Percentiles rank a stretch among this genome's conserved stretches.
Conservation (phyloP, 2,888 invertebrate genomes). For the Hanleya hanleyi region DNA sequence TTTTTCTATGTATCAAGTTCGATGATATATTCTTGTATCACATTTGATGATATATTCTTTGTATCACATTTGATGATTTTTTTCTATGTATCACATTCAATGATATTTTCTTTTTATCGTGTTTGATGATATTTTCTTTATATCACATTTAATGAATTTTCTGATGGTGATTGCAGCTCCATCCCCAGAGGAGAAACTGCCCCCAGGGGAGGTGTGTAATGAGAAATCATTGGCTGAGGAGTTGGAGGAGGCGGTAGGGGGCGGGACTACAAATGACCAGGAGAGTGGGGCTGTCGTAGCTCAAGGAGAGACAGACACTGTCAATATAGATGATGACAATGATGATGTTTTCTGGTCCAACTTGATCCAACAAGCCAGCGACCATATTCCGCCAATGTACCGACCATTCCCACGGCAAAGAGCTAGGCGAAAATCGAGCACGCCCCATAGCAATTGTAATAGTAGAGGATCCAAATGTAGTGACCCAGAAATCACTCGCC, state of each 20-base stretch:
- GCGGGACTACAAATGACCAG: not conserved
- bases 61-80: no score
- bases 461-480: no score
- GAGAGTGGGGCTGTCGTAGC: not conserved
- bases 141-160: no score
- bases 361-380: not conserved
- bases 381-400: not conserved
- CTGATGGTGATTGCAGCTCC: not conserved
- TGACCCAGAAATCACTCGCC: no score
- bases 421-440: not conserved
- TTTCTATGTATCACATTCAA: no score
- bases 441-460: not conserved
- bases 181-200: not conserved
- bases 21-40: no score
- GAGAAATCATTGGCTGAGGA: conserved; percentile 57
- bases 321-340: conserved; percentile 33
- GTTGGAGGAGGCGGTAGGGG: conserved; percentile 49
- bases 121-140: no score
- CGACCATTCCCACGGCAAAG: not conserved
- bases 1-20: no score
- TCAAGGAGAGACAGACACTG: conserved; percentile 17
- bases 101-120: no score
- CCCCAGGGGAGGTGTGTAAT: not conserved
- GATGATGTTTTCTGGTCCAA: conserved; percentile 51
- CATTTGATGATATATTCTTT: no score